Percentiles rank a stretch among this genome's conserved stretches.
Evolutionary conservation across 2,797 vertebrate genomes (phyloP).

Genomic region (Oophaga sylvatica): DNA sequence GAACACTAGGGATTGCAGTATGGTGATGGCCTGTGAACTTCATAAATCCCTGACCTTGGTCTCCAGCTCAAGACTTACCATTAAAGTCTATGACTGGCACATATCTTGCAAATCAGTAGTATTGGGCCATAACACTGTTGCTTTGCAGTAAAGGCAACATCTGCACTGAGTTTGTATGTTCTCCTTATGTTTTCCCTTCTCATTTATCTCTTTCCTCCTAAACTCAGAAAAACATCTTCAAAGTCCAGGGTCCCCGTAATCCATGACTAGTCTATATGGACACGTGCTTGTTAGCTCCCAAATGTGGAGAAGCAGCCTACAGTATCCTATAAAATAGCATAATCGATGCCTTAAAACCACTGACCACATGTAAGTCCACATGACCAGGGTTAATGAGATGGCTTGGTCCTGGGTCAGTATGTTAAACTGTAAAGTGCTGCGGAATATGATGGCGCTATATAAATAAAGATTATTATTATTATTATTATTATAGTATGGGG

Average conservation of each 20-base stretch:
- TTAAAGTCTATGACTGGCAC: not conserved
- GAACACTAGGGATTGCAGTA: not conserved
- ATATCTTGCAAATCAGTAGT: not conserved
- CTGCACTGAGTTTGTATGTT: not conserved
- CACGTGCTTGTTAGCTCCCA: not conserved
- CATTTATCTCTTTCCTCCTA: no score
- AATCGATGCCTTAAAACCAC: no score
- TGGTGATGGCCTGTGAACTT: not conserved
- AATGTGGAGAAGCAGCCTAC: not conserved
- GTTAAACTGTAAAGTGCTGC: no score
- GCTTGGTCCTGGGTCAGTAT: no score
- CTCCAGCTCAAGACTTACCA: not conserved
- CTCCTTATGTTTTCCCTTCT: no score
- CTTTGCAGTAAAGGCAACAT: not conserved
- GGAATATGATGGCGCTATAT: no score
- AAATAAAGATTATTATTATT: no score
- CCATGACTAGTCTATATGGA: not conserved
- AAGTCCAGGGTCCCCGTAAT: not conserved
- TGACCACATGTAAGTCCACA: no score
- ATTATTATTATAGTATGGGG: no score
- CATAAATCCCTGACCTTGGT: not conserved
- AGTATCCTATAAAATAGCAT: no score
- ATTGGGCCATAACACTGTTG: not conserved
- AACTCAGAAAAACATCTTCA: no score
- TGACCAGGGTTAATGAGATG: no score